Evolutionary conservation across 2,888 invertebrate genomes (phyloP).

Genomic region (Hofmannophila pseudospretella): DNA sequence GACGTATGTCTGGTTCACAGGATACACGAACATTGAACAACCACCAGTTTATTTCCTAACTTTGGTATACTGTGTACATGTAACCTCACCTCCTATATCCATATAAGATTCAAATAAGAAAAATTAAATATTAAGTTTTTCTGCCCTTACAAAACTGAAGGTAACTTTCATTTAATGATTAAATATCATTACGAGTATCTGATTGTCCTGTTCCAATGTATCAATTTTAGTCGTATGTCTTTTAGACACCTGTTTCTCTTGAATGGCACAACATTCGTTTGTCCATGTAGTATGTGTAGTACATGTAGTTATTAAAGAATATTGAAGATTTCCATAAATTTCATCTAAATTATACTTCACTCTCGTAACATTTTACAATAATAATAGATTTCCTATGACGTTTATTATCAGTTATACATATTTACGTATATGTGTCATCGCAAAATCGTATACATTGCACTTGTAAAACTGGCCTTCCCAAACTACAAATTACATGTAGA

Average conservation of each 20-base stretch:
- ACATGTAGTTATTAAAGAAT: slow-evolving; percentile 46
- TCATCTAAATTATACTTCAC: slow-evolving; percentile 56
- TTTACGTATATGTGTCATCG: slow-evolving; percentile 76
- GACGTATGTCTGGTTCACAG: slow-evolving; percentile 12
- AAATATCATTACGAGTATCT: slow-evolving; percentile 33
- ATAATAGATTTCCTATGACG: slow-evolving; percentile 64
- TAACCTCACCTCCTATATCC: slow-evolving; percentile 49
- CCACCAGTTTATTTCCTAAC: slow-evolving; percentile 69
- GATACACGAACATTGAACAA: slow-evolving; percentile 32
- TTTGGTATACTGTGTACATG: slow-evolving; percentile 76
- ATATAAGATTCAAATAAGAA: slow-evolving; percentile 46
- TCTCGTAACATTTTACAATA: slow-evolving; percentile 69
- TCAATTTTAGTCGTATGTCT: slow-evolving; percentile 35
- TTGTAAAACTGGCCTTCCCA: slow-evolving; percentile 73
- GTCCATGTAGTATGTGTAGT: slow-evolving; percentile 45
- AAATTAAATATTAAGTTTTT: slow-evolving; percentile 36
- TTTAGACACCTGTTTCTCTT: slow-evolving; percentile 38
- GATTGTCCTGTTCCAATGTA: slow-evolving; percentile 42
- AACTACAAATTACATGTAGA: slow-evolving; percentile 45
- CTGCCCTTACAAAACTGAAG: slow-evolving; percentile 60
- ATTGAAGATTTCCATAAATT: slow-evolving; percentile 41
- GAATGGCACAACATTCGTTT: slow-evolving; percentile 49
- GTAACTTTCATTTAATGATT: slow-evolving; percentile 69
- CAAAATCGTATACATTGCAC: slow-evolving; percentile 79
- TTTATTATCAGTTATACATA: slow-evolving; percentile 57